A percentile compares a stretch with the other conserved stretches of the same genome.
Conservation (phyloP, 1,140 invertebrate genomes). For the Cheumatopsyche charites region DNA sequence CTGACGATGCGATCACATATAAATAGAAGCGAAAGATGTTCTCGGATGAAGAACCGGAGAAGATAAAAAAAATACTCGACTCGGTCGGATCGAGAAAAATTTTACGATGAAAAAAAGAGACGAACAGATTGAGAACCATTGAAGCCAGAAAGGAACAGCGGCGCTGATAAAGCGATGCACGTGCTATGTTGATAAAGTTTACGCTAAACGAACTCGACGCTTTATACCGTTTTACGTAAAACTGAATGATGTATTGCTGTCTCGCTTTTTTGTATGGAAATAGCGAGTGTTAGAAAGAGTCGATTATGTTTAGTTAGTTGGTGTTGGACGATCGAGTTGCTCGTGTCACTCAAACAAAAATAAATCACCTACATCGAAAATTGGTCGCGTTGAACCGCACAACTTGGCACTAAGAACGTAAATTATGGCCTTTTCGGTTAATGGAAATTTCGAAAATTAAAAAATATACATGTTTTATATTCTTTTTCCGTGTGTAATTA, state of each 20-base stretch:
- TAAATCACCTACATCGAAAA: constrained; percentile 31
- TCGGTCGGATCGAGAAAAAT: background rate
- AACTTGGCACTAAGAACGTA: constrained; percentile 15
- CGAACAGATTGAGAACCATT: background rate
- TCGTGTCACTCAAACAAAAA: constrained; percentile 31
- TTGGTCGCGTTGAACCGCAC: constrained; percentile 22
- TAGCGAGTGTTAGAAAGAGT: background rate
- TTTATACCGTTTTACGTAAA: background rate
- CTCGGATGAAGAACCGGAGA: background rate
- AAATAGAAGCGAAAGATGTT: constrained; percentile 20
- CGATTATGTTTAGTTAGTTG: background rate
- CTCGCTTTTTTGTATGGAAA: background rate
- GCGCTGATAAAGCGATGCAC: constrained; percentile 24
- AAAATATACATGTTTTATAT: too few species aligned
- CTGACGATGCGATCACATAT: constrained; percentile 5
- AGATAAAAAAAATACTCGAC: background rate
- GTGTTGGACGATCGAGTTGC: background rate
- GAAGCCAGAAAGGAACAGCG: background rate
- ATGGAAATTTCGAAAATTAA: constrained; percentile 11
- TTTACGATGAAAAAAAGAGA: background rate
- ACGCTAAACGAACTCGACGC: background rate
- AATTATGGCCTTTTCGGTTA: constrained; percentile 13
- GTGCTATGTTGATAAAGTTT: background rate
- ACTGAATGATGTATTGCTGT: background rate
- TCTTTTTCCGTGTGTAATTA: too few species aligned